Evolutionary conservation across 1,140 invertebrate species (phyloP), one percentile per base, ranked within the genome.

Genomic region (Cydia splendana): DNA sequence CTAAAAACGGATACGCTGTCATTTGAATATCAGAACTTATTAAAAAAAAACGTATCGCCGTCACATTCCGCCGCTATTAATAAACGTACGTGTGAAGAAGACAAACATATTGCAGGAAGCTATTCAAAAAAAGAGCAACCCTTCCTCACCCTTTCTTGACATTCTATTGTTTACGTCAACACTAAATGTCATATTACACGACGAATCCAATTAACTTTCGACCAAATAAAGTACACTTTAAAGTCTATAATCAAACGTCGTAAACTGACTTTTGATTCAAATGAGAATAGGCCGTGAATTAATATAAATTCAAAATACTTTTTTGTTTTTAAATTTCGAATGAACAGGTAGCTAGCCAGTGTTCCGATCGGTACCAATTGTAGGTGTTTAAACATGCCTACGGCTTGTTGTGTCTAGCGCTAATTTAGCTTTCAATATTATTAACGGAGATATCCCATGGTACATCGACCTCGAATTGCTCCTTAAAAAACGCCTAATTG

Each of bases 51-150:
- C 42, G 38, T 81, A 53, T 75, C 24, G 51, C 76, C 74, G 62
- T 86, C 83, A 75, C 77, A 81, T 75, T 86, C 82, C 51, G 34
- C 75, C 79, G 9, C 77, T 45, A 13, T 24, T 24, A 65, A 78
- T 76, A 74, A 24, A 34, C 42, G 24, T 20, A 57, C 57, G 85
- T 76, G 79, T 74, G 85, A 90, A 20, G 76, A 83, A 84, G 90
- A 91, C 73, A 77, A 51, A 65, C 53, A 62, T 67, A 75, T 83
- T 87, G 86, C 88, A 90, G 90, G 90, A 93, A 91, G 89, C 88
- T 82, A 83, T 84, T 87, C 84, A 88, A 91, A 93, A 91, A 92
- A 93, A 91, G 86, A 85, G 87, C 89, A 90, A 91, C 90, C 91
- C 90, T 91, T 90, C 91, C 81, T 90, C 84, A 89, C 89, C 91